Evolutionary conservation across 2,888 invertebrate genomes (phyloP), one percentile per base, ranked within the genome.

Genomic region (Lamellibrachia satsuma): DNA sequence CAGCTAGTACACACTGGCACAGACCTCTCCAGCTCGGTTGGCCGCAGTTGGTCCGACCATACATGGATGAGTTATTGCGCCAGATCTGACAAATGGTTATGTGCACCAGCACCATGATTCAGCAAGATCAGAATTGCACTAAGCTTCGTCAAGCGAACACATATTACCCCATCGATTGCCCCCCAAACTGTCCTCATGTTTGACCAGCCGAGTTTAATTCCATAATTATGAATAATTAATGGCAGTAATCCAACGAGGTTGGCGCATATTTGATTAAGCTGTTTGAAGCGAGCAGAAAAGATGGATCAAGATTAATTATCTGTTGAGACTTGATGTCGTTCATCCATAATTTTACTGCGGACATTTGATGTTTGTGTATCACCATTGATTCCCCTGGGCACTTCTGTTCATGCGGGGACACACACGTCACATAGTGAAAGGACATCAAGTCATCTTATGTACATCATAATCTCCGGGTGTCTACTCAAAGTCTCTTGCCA

Each of bases 201-300:
- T 75, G 75, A 75, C 75, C 75, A 22, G 0, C 22, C 60, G 22
- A 75, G 22, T 22, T 75, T 75, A 75, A 75, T 75, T 75, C 75
- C 75, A 75, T 75, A 75, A 75, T 75, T 75, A 75, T 75, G 75
- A 75, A 75, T 75, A 75, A 75, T 75, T 11, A 75, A 75, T 75
- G 75, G 75, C 75, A 1, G 22, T 75, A 75, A 75, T 75, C 75
- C 75, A 75, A 75, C 15, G 22, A 75, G 75, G 75, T 3, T n/a
- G 75, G 75, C 75, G 22, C n/a, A n/a, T 22, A n/a, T 75, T 15
- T 75, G 75, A 75, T 75, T 75, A 75, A n/a, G 75, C n/a, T 15
- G n/a, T 75, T 75, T 75, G 75, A 75, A 75, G 75, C 75, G 22
- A 3, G n/a, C 75, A 75, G 75, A 75, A 75, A 75, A 75, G 11